phyloP scores from a whole-genome alignment of 2,888 invertebrate genomes.

The Metalampra italica region DNA sequence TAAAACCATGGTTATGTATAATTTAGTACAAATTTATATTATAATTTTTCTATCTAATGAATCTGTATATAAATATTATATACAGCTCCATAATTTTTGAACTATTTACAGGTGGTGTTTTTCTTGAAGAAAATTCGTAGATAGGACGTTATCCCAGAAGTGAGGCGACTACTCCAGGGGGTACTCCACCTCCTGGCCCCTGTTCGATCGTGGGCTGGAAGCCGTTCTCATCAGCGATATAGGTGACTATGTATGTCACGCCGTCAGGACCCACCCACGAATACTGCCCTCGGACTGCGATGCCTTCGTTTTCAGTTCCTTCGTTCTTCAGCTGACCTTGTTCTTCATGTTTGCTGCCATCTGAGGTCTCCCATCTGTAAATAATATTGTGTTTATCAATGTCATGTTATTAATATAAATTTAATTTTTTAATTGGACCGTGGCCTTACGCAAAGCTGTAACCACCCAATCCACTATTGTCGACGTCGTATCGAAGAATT shows the following conservation, averaged over 20 bases:
- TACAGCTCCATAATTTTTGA: slow-evolving; percentile 38
- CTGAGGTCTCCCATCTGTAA: slow-evolving; percentile 75
- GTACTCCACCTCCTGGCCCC: slow-evolving; percentile 55
- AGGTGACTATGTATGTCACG: slow-evolving; percentile 77
- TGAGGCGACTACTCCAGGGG: slow-evolving; percentile 55
- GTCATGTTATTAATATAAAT: neutral
- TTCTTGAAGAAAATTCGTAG: slow-evolving; percentile 26
- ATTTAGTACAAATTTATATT: neutral
- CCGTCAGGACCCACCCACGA: slow-evolving; percentile 79
- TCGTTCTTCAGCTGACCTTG: slow-evolving; percentile 76
- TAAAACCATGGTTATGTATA: neutral
- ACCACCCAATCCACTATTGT: slow-evolving; percentile 78
- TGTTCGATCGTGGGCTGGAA: slow-evolving; percentile 69
- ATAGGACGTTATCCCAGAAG: slow-evolving; percentile 44
- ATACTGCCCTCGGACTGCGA: slow-evolving; percentile 77
- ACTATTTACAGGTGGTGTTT: slow-evolving; percentile 39
- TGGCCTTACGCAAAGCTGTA: slow-evolving; percentile 78
- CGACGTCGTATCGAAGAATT: slow-evolving; percentile 79
- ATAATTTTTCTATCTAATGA: slow-evolving; percentile 19
- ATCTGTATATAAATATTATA: slow-evolving; percentile 71
- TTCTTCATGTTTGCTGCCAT: slow-evolving; percentile 77
- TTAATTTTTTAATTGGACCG: neutral
- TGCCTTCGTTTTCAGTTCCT: slow-evolving; percentile 76
- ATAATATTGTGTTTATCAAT: slow-evolving; percentile 1
- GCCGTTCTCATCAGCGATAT: slow-evolving; percentile 76